A percentile compares a stretch with the other conserved stretches of the same genome.
Evolutionary conservation across 2,113 vertebrate species (phyloP).

Genomic region (Nesoenas mayeri): DNA sequence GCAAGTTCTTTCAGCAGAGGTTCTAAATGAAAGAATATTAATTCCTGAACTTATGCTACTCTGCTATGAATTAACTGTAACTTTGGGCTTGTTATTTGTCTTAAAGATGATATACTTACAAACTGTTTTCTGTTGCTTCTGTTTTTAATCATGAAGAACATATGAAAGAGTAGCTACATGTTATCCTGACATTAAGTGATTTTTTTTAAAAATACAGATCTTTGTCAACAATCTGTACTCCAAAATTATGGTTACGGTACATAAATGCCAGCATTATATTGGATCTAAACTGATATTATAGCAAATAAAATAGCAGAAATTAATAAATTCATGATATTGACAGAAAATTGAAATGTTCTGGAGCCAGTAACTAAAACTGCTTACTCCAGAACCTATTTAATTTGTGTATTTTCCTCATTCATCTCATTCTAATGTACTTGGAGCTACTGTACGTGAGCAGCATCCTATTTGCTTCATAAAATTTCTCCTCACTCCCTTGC

Average conservation of each 20-base stretch:
- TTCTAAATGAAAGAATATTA: background rate
- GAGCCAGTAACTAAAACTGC: background rate
- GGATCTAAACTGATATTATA: background rate
- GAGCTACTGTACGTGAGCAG: slow-evolving; percentile 27
- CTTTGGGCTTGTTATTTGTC: background rate
- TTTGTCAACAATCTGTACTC: background rate
- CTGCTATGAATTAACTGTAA: background rate
- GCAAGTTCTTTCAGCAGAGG: background rate
- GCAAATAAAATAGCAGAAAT: background rate
- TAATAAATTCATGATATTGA: background rate
- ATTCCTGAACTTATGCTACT: background rate
- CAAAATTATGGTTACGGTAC: background rate
- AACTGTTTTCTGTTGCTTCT: background rate
- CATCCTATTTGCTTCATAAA: slow-evolving; percentile 6
- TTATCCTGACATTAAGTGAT: background rate
- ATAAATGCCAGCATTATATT: background rate
- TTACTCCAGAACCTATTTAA: background rate
- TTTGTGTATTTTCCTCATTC: background rate
- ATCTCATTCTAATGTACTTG: slow-evolving; percentile 11
- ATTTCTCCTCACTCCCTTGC: slow-evolving; percentile 23
- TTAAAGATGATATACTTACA: background rate
- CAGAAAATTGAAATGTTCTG: background rate
- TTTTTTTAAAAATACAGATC: background rate
- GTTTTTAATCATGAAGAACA: background rate
- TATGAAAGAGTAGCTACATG: background rate